Evolutionary conservation across 2,888 invertebrate species (phyloP).

Genomic region (Bhutanitis thaidina): DNA sequence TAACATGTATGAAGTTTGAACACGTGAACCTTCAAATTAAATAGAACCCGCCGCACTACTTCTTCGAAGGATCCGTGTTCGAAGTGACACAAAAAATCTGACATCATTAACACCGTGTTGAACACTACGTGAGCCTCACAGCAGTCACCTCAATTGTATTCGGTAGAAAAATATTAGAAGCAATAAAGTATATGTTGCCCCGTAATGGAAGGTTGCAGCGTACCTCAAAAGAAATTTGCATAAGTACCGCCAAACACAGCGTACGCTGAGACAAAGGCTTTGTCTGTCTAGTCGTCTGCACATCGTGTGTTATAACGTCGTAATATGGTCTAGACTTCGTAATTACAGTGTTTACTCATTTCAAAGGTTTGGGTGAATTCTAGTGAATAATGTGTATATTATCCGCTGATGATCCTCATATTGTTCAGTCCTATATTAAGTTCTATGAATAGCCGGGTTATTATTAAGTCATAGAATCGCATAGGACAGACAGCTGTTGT

Average conservation of each 20-base stretch:
- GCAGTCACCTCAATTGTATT: conserved; percentile 21
- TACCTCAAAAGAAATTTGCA: conserved; percentile 73
- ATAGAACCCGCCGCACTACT: too few relatives aligned
- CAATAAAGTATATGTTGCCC: conserved; percentile 55
- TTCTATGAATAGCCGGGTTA: neutral
- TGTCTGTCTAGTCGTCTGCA: conserved; percentile 63
- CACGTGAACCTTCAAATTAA: too few relatives aligned
- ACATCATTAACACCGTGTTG: conserved; percentile 3
- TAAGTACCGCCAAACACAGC: conserved; percentile 67
- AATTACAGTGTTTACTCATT: conserved; percentile 31
- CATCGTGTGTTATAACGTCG: conserved; percentile 36
- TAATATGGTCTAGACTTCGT: conserved; percentile 30
- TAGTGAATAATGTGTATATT: too few relatives aligned
- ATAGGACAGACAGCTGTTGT: neutral
- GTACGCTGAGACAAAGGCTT: conserved; percentile 68
- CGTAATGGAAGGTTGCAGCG: conserved; percentile 53
- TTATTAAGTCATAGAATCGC: neutral
- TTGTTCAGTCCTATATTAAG: too few relatives aligned
- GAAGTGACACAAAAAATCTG: neutral
- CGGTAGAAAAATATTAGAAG: conserved; percentile 43
- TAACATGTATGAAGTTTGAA: too few relatives aligned
- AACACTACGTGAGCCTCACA: conserved; percentile 11
- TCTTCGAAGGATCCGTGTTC: conserved; percentile 2
- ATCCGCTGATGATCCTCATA: too few relatives aligned
- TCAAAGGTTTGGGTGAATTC: neutral